Percentiles rank a stretch among this genome's conserved stretches.
phyloP scores from a whole-genome alignment of 2,113 vertebrate genomes.

The Passerina amoena region DNA sequence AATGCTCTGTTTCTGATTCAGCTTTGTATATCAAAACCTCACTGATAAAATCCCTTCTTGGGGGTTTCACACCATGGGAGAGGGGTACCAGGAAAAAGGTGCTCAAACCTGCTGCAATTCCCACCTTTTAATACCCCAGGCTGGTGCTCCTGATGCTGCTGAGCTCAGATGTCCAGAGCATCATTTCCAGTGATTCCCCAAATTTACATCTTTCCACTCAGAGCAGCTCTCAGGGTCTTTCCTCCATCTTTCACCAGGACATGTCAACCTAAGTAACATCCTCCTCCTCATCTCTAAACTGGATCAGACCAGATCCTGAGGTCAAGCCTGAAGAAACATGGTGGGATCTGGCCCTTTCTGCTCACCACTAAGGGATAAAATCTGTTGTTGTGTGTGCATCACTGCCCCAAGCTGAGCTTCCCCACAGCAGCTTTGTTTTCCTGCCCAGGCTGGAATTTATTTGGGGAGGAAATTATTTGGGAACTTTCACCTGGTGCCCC shows the following conservation, averaged over 20 bases:
- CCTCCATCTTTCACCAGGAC: neutral
- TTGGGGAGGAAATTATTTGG: neutral
- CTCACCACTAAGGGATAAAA: neutral
- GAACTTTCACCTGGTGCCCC: neutral
- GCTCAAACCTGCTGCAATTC: neutral
- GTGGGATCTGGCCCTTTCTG: neutral
- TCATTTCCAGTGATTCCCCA: neutral
- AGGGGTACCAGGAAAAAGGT: fast-evolving
- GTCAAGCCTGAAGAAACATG: neutral
- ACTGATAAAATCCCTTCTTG: neutral
- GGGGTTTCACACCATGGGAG: fast-evolving
- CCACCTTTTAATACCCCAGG: neutral
- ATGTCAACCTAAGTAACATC: neutral
- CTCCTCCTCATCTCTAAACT: neutral
- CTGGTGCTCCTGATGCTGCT: neutral
- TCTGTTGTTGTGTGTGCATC: fast-evolving
- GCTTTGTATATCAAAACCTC: fast-evolving
- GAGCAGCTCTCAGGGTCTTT: neutral
- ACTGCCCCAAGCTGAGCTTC: neutral
- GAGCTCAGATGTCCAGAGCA: neutral
- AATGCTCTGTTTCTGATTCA: neutral
- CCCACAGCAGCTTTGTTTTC: neutral
- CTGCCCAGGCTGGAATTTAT: neutral
- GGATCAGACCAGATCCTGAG: neutral
- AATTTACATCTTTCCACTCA: neutral